Percentiles rank a stretch among this genome's conserved stretches.
Evolutionary conservation across 2,888 invertebrate genomes (phyloP).

Genomic region (Copidosoma aretas): DNA sequence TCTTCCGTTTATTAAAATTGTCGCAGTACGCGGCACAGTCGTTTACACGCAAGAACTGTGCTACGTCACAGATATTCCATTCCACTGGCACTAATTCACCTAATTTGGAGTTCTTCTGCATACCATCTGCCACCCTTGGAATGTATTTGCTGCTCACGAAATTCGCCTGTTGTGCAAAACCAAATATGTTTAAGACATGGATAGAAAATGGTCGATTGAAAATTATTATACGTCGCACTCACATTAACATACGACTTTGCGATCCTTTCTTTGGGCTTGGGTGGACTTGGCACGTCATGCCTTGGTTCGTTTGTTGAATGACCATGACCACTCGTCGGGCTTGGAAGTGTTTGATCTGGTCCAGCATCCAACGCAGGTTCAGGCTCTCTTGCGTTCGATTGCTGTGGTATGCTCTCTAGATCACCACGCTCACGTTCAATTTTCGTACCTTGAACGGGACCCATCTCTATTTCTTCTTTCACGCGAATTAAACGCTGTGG

Average conservation of each 20-base stretch:
- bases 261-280: slow-evolving; percentile 67
- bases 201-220: neutral
- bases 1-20: slow-evolving; percentile 69
- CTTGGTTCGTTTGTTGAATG: slow-evolving; percentile 60
- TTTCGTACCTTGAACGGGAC: slow-evolving; percentile 57
- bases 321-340: slow-evolving; percentile 60
- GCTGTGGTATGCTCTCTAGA: slow-evolving; percentile 57
- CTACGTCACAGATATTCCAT: slow-evolving; percentile 88
- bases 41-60: slow-evolving; percentile 87
- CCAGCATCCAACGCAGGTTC: slow-evolving; percentile 67
- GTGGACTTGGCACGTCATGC: slow-evolving; percentile 63
- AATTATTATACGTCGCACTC: slow-evolving; percentile 45
- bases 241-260: slow-evolving; percentile 72
- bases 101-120: slow-evolving; percentile 64
- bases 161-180: slow-evolving; percentile 56
- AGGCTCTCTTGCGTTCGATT: slow-evolving; percentile 62
- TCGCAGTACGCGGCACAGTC: slow-evolving; percentile 74
- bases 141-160: slow-evolving; percentile 66
- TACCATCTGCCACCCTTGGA: slow-evolving; percentile 65
- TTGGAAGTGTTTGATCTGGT: slow-evolving; percentile 65
- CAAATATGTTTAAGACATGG: neutral
- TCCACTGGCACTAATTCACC: slow-evolving; percentile 69
- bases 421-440: slow-evolving; percentile 58
- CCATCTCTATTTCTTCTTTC: slow-evolving; percentile 48
- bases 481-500: slow-evolving; percentile 26